These are phyloP conservation scores for Drosophila quadrilineata DNA, from an alignment of 1,140 invertebrate genomes.

Conservation along the genomic window DNA sequence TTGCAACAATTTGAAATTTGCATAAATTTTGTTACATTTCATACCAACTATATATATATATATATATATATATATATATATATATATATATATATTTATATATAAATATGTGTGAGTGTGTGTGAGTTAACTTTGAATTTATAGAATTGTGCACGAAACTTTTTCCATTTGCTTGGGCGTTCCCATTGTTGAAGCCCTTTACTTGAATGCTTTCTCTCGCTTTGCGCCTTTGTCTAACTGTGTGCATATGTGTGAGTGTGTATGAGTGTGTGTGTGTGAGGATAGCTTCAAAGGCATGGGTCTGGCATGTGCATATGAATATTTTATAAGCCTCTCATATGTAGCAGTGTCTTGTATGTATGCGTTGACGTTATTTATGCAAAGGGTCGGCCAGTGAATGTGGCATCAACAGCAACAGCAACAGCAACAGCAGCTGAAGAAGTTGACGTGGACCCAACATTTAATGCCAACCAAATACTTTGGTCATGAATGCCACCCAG, in stretches of 20 bases:
- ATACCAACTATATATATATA: neutral
- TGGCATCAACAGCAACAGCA: slow-evolving; percentile 43
- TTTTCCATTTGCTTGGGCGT: slow-evolving; percentile 60
- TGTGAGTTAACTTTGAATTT: slow-evolving; percentile 56
- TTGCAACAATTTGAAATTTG: slow-evolving; percentile 71
- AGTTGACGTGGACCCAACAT: slow-evolving; percentile 54
- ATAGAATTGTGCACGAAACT: slow-evolving; percentile 69
- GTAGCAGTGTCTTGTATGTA: slow-evolving; percentile 15
- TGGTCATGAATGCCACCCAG: slow-evolving; percentile 8
- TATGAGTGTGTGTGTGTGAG: slow-evolving; percentile 28
- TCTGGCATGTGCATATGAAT: slow-evolving; percentile 69
- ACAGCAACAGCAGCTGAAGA: slow-evolving; percentile 16
- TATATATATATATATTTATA: no score
- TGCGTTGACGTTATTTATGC: slow-evolving; percentile 46
- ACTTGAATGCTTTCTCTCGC: no score
- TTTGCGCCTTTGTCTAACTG: no score
- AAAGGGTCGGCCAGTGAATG: slow-evolving; percentile 19
- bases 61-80: no score
- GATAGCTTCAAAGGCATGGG: slow-evolving; percentile 57
- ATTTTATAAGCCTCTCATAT: slow-evolving; percentile 66
- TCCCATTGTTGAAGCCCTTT: neutral
- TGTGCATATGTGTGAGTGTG: neutral
- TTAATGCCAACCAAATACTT: slow-evolving; percentile 44
- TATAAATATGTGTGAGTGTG: slow-evolving; percentile 6
- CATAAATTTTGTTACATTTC: slow-evolving; percentile 61